A percentile compares a stretch with the other conserved stretches of the same genome.
Conservation (phyloP, 2,888 invertebrate species). For the Caenorhabditis wallacei region DNA sequence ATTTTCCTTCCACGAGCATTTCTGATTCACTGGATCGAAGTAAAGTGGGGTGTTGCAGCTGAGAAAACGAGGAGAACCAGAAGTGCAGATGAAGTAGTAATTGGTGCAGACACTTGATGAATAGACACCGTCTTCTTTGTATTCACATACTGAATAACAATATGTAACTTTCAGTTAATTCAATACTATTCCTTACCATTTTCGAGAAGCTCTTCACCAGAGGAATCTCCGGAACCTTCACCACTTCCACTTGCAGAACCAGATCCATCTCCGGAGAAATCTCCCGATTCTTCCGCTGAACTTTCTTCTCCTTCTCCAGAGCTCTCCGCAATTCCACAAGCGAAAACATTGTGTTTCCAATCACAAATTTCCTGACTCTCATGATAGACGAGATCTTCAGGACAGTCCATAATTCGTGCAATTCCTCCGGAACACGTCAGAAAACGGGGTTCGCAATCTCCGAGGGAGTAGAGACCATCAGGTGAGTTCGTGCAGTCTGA, state of each 20-base stretch:
- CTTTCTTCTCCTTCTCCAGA: too few species aligned
- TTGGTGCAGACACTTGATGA: conserved; percentile 30
- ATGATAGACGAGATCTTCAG: conserved; percentile 49
- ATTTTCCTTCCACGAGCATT: conserved; percentile 33
- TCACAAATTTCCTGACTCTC: conserved; percentile 33
- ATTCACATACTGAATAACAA: conserved; percentile 37
- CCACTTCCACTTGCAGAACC: conserved; percentile 1
- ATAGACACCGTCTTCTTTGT: conserved; percentile 41
- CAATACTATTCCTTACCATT: conserved; percentile 15
- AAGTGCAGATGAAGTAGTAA: conserved; percentile 47
- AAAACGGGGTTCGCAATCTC: conserved; percentile 46
- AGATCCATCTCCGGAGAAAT: conserved; percentile 35
- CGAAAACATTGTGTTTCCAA: conserved; percentile 35
- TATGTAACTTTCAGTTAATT: background rate
- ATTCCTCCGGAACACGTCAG: conserved; percentile 56
- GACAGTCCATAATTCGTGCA: conserved; percentile 58
- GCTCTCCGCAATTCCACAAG: conserved; percentile 24
- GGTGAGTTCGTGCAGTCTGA: conserved; percentile 39
- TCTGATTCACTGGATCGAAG: conserved; percentile 28
- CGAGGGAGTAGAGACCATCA: conserved; percentile 55
- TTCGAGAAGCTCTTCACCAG: conserved; percentile 12
- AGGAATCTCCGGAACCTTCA: background rate
- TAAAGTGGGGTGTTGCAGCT: conserved; percentile 52
- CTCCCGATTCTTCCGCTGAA: conserved; percentile 19
- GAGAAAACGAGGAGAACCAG: conserved; percentile 30